Percentiles rank a stretch among this genome's conserved stretches.
Conservation (phyloP, 2,797 vertebrate genomes). For the Caiman crocodilus region DNA sequence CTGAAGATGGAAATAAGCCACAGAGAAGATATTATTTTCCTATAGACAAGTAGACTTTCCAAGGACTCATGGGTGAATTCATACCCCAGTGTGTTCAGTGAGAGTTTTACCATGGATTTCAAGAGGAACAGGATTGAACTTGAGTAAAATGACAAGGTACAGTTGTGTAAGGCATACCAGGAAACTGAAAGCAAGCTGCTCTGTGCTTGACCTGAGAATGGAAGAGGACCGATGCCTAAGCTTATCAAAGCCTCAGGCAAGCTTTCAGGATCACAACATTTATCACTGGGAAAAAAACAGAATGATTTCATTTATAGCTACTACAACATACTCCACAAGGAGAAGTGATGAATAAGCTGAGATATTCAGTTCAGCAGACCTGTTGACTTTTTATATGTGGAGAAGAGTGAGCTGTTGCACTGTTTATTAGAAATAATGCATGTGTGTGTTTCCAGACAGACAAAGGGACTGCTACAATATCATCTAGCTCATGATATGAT, state of each 20-base stretch:
- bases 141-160: neutral
- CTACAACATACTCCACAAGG: conserved; percentile 35
- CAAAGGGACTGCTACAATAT: neutral
- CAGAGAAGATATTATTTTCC: conserved; percentile 36
- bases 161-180: neutral
- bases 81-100: fast-evolving
- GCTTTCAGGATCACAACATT: neutral
- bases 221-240: neutral
- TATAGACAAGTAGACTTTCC: conserved; percentile 54
- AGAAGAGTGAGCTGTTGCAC: neutral
- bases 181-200: neutral
- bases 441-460: conserved; percentile 23
- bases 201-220: neutral
- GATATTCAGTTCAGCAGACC: conserved; percentile 47
- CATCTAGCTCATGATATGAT: neutral
- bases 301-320: conserved; percentile 41
- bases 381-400: neutral
- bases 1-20: conserved; percentile 39
- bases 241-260: neutral
- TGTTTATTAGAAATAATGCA: conserved; percentile 49
- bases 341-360: conserved; percentile 63
- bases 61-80: neutral
- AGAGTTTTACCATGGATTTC: neutral
- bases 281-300: neutral
- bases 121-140: fast-evolving